These are phyloP conservation scores for Podarcis cretensis DNA, from an alignment of 2,113 vertebrate species.

Conservation along the genomic window DNA sequence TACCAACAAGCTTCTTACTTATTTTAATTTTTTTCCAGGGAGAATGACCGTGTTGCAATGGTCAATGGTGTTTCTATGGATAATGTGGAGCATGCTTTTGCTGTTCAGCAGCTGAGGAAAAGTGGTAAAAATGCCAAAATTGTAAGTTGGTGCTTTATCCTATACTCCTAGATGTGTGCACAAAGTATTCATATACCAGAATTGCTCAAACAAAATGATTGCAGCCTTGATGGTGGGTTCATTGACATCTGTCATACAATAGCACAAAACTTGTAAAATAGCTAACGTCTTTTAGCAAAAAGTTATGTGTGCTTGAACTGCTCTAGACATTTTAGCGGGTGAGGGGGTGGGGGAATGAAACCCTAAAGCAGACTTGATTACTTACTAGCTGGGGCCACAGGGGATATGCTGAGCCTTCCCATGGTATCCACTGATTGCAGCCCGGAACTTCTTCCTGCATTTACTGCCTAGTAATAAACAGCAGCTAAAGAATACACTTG, in stretches of 20 bases:
- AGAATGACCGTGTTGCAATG: conserved; percentile 99
- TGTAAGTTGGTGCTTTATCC: conserved; percentile 80
- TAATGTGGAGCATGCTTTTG: conserved; percentile 97
- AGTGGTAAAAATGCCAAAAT: conserved; percentile 99
- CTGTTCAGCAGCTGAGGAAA: conserved; percentile 97
- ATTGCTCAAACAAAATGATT: not conserved
- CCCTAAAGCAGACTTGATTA: not conserved
- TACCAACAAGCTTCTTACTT: not conserved
- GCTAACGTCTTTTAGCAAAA: too few relatives aligned
- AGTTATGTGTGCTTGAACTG: not conserved
- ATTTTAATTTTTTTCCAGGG: conserved; percentile 71
- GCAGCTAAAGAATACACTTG: not conserved
- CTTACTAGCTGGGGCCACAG: not conserved
- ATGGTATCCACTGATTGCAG: not conserved
- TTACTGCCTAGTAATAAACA: not conserved
- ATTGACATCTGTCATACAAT: not conserved
- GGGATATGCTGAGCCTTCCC: not conserved
- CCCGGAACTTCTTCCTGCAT: too few relatives aligned
- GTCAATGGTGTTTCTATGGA: conserved; percentile 99
- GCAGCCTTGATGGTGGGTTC: not conserved
- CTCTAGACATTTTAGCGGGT: not conserved
- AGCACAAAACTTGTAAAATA: not conserved
- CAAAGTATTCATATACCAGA: not conserved
- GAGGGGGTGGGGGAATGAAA: not conserved
- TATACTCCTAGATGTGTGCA: not conserved